Conservation (phyloP, 1,140 invertebrate species). For the Apis laboriosa region DNA sequence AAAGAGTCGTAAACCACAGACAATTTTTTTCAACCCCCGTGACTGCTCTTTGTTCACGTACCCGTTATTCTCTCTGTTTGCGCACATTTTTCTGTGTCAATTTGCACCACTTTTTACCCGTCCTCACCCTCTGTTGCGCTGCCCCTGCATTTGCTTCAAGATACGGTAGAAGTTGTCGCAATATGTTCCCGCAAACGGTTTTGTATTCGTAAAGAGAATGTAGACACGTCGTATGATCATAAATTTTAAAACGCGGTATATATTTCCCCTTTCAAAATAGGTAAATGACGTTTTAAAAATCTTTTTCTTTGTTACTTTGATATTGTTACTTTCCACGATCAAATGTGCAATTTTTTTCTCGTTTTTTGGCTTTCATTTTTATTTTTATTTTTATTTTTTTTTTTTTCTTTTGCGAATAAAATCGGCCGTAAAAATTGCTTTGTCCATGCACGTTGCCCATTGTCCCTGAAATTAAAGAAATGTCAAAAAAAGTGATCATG, state of each 20-base stretch:
- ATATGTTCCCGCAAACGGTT: constrained; percentile 1
- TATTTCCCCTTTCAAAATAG: neutral
- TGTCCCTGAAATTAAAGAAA: too few relatives aligned
- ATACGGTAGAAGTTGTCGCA: neutral
- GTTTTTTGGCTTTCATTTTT: too few relatives aligned
- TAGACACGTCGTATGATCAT: neutral
- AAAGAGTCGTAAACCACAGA: constrained; percentile 25
- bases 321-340: too few relatives aligned
- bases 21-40: constrained; percentile 10
- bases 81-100: constrained; percentile 24
- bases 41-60: constrained; percentile 4
- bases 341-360: too few relatives aligned
- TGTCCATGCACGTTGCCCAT: too few relatives aligned
- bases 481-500: too few relatives aligned
- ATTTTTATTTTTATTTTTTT: too few relatives aligned
- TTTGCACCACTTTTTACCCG: constrained; percentile 19
- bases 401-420: too few relatives aligned
- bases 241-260: neutral
- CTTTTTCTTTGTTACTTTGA: neutral
- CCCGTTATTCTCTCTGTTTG: constrained; percentile 8
- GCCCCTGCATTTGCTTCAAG: neutral
- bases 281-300: neutral
- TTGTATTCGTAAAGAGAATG: neutral
- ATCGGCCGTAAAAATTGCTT: too few relatives aligned
- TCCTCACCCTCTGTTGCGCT: neutral